phyloP scores from a whole-genome alignment of 2,888 invertebrate species.

The Anthoptus insignis region DNA sequence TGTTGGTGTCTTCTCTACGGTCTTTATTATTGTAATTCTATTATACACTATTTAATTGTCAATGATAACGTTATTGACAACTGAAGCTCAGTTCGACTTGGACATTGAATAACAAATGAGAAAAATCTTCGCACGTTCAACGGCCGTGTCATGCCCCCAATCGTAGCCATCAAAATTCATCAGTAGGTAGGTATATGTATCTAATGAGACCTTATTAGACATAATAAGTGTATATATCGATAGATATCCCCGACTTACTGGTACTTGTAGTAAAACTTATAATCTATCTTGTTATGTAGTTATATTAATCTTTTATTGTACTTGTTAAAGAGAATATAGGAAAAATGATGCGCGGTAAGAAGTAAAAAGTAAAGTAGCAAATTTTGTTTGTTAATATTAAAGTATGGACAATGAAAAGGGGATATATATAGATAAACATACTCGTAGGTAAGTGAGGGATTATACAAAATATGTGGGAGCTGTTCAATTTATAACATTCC shows the following conservation, averaged over 20 bases:
- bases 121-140: constrained; percentile 66
- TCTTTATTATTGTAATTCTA: too few species aligned
- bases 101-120: constrained; percentile 77
- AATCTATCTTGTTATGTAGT: too few species aligned
- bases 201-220: not conserved
- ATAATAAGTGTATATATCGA: not conserved
- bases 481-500: constrained; percentile 80
- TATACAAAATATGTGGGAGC: constrained; percentile 52
- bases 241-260: not conserved
- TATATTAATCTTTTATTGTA: too few species aligned
- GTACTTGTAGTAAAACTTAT: too few species aligned
- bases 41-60: constrained; percentile 6
- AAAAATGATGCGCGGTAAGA: too few species aligned
- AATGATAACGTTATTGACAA: constrained; percentile 62
- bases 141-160: constrained; percentile 34
- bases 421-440: constrained; percentile 1
- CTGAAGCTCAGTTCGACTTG: constrained; percentile 62
- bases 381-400: not conserved
- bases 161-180: constrained; percentile 30
- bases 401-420: not conserved
- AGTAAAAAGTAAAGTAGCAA: too few species aligned
- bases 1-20: not conserved
- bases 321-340: too few species aligned
- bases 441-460: constrained; percentile 29
- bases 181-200: not conserved